A percentile compares a stretch with the other conserved stretches of the same genome.
phyloP scores from a whole-genome alignment of 2,113 vertebrate species.

The Petrocephalus zakoni region DNA sequence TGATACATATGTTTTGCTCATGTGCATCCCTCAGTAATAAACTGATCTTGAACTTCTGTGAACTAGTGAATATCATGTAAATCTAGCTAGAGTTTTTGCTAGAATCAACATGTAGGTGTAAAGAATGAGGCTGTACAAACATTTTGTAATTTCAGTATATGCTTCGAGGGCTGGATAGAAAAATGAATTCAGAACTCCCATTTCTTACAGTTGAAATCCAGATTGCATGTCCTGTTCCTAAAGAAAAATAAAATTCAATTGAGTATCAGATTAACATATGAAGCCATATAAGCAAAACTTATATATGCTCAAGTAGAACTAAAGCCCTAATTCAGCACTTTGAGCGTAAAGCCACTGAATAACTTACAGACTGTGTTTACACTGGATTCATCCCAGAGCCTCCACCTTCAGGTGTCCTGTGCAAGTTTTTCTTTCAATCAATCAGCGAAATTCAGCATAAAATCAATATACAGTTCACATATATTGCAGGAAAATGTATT shows the following conservation, averaged over 20 bases:
- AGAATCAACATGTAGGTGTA: not conserved
- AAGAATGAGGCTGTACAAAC: not conserved
- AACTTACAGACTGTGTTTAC: not conserved
- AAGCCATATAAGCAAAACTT: not conserved
- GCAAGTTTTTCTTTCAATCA: not conserved
- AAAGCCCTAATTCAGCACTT: conserved; percentile 19
- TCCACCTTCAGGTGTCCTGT: not conserved
- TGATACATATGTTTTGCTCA: not conserved
- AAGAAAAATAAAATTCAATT: not conserved
- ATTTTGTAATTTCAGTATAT: not conserved
- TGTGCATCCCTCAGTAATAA: not conserved
- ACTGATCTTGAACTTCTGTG: not conserved
- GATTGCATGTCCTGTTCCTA: not conserved
- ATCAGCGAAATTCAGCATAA: not conserved
- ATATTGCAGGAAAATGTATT: not conserved
- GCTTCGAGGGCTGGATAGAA: not conserved
- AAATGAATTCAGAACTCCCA: not conserved
- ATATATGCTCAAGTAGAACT: not conserved
- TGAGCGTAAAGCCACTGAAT: not conserved
- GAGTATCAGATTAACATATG: not conserved
- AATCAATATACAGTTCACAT: not conserved
- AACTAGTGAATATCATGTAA: not conserved
- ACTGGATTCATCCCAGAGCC: conserved; percentile 11
- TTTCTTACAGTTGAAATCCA: not conserved
- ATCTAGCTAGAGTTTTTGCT: not conserved